Percentiles rank a stretch among this genome's conserved stretches.
phyloP scores from a whole-genome alignment of 1,140 invertebrate species.

The Hycleus cichorii region DNA sequence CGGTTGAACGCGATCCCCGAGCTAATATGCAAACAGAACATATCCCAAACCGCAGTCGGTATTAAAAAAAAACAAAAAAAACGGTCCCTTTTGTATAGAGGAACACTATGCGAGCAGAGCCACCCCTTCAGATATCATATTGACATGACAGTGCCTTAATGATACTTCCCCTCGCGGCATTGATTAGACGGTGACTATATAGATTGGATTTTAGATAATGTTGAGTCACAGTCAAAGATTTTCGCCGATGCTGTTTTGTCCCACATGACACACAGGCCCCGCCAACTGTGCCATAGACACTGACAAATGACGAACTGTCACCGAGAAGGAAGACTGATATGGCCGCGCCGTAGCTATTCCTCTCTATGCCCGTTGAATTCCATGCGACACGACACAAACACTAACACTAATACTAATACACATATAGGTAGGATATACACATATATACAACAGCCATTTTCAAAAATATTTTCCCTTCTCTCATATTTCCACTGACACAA shows the following conservation, averaged over 20 bases:
- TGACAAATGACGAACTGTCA: constrained; percentile 44
- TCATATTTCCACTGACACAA: constrained; percentile 34
- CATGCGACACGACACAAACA: constrained; percentile 25
- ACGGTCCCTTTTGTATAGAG: constrained; percentile 36
- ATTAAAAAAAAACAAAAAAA: constrained; percentile 33
- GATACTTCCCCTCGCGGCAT: constrained; percentile 34
- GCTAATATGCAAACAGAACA: constrained; percentile 34
- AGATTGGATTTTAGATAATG: not conserved
- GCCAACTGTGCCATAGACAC: constrained; percentile 41
- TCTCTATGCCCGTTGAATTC: constrained; percentile 33
- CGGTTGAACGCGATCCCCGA: constrained; percentile 28
- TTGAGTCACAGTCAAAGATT: constrained; percentile 33
- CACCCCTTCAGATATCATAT: constrained; percentile 40
- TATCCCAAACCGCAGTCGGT: constrained; percentile 33
- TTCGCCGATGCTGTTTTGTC: constrained; percentile 40
- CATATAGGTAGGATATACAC: too few relatives aligned
- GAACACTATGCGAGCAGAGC: constrained; percentile 16
- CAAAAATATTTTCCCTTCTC: constrained; percentile 38
- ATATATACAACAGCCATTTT: constrained; percentile 32
- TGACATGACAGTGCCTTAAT: constrained; percentile 42
- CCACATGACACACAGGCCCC: constrained; percentile 40
- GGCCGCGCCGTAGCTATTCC: constrained; percentile 37
- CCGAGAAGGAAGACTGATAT: constrained; percentile 44
- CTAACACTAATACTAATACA: too few relatives aligned
- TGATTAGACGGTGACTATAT: constrained; percentile 31